Base-by-base conservation (phyloP, 2,797 vertebrate species). In the Numenius phaeopus region DNA sequence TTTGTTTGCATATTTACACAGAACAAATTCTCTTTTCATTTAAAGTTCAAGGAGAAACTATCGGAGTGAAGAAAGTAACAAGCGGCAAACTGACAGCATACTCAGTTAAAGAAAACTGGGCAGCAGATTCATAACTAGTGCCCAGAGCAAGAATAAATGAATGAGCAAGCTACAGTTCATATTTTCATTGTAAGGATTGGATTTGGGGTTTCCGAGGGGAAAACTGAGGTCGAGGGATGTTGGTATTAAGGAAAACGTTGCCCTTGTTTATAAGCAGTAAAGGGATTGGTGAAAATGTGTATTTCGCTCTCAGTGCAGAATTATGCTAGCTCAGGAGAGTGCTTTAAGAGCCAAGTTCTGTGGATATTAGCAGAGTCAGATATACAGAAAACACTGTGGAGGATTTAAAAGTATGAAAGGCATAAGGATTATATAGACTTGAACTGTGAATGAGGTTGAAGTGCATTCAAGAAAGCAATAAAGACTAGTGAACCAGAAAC, bases 391-490 rank as follows among this genome's bases (percentile, higher is more conserved):
- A 96, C 83, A 96, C 29, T 79, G 94, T 21, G 79, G 85, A 97
- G 95, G 95, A 98, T 97, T 98, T 98, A 93, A 94, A 96, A 97
- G 89, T 88, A 71, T 97, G 95, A 98, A 98, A 96, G 69, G 92
- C 96, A 89, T 87, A 96, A 85, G 96, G 96, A 98, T 98, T 98
- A 98, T 96, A 96, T 90, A 92, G 89, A 96, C 90, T 96, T 97
- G 96, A 98, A 96, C 96, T 92, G 75, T 97, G 95, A 96, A 95
- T 97, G 91, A 98, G 88, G 95, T 95, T 97, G 97, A 97, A 98
- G 97, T 94, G 89, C 95, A 97, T 98, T 98, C 96, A 98, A 92
- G 96, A 97, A 98, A 97, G 97, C 94, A 98, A 98, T 97, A 95
- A 97, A 97, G 96, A 75, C 97, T 72, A 97, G 95, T 96, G 96